Base-by-base conservation (phyloP, 2,888 invertebrate genomes). In the Pedicia rivosa region DNA sequence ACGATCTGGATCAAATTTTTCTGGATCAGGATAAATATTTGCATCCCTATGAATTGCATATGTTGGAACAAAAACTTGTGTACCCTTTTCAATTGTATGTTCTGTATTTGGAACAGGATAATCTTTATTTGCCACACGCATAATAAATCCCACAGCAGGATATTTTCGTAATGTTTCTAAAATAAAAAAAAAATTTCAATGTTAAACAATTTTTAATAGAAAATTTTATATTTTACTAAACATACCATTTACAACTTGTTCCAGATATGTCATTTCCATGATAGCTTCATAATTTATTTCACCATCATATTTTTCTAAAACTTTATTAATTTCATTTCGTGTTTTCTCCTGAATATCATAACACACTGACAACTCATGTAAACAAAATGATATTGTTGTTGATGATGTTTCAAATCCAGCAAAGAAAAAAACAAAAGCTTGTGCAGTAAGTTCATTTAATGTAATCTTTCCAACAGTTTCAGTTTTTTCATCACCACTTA, bases 41-140 rank as follows among this genome's bases (percentile, higher is more conserved):
- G 69, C 65, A 48, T 74, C 73, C 51, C 66, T 67, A 44, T 75
- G 74, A 44, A 74, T 66, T 16, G 67, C 65, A 44, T 66, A 62
- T 4, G 63, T 59, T 10, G 73, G 70, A 28, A 74, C 63, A 13
- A 69, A 58, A 4, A 72, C 51, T 13, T 60, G 46, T 0, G 63
- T 65, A 2, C 65, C 68, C 31, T 66, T 60, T 38, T 69, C 66
- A 31, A 70, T 62, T 1, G 58, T 49, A 35, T 63, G 47, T 5
- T 62, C 50, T 0, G 55, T 62, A 42, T 63, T 53, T 0, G 65
- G 63, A 10, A 69, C 40, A 39, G 48, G 55, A 46, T 65, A 66
- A 22, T 65, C 56, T 41, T 58, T 59, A 24, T 57, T 63, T 36
- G 24, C 9, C n/a, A 12, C 34, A 14, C 34, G 5, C 5, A 24